These are phyloP conservation scores for Watsonalla cultraria DNA, from an alignment of 2,888 invertebrate genomes.

Conservation along the genomic window DNA sequence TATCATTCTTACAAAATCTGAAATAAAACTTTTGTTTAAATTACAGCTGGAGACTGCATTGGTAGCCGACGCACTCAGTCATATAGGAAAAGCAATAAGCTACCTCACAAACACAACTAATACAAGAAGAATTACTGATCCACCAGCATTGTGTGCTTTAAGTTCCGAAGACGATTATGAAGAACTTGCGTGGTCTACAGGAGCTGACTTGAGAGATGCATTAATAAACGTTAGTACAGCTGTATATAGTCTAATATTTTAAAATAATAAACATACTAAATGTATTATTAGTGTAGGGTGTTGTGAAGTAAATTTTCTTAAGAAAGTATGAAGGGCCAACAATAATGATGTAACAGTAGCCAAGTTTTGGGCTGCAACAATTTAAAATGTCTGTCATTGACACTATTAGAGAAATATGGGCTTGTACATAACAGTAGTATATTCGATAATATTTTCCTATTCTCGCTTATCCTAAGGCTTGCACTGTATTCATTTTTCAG, in stretches of 20 bases:
- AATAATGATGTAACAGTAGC: too few relatives aligned
- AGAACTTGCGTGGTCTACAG: slow-evolving; percentile 45
- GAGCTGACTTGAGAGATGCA: slow-evolving; percentile 38
- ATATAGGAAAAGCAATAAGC: slow-evolving; percentile 55
- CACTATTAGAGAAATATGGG: too few relatives aligned
- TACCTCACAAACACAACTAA: slow-evolving; percentile 48
- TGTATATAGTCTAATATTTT: background rate
- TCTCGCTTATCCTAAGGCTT: too few relatives aligned
- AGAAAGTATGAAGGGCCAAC: too few relatives aligned
- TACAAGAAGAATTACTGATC: slow-evolving; percentile 64
- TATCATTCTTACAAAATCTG: too few relatives aligned
- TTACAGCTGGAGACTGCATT: slow-evolving; percentile 60
- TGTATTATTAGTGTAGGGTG: too few relatives aligned
- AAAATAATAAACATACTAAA: too few relatives aligned
- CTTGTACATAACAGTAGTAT: too few relatives aligned
- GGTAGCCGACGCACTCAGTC: slow-evolving; percentile 58
- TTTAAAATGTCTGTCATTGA: too few relatives aligned
- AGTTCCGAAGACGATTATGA: slow-evolving; percentile 74
- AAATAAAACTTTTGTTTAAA: background rate
- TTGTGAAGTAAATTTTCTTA: too few relatives aligned
- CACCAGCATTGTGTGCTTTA: slow-evolving; percentile 82
- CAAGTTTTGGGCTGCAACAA: too few relatives aligned
- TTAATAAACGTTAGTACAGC: slow-evolving; percentile 33
- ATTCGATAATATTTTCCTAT: too few relatives aligned
- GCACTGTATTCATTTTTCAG: slow-evolving; percentile 43